phyloP scores from a whole-genome alignment of 2,888 invertebrate genomes.

The Ernsta delagoae region DNA sequence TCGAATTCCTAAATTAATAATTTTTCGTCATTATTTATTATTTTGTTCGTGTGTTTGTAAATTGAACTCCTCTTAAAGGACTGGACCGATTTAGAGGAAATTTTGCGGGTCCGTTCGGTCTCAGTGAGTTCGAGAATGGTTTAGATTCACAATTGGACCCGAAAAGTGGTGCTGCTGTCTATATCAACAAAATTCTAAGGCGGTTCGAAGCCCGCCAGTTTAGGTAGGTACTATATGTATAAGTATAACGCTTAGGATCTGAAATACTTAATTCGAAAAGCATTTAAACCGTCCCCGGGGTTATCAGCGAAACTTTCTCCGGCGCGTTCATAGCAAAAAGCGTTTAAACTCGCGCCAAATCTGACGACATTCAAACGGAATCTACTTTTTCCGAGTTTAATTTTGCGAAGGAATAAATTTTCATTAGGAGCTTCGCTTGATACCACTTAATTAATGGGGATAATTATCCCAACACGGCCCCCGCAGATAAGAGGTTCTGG shows the following conservation, averaged over 20 bases:
- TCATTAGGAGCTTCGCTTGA: slow-evolving; percentile 67
- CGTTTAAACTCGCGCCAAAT: slow-evolving; percentile 39
- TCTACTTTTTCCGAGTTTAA: slow-evolving; percentile 61
- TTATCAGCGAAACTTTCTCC: slow-evolving; percentile 32
- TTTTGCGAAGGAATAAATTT: slow-evolving; percentile 74
- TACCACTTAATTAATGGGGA: slow-evolving; percentile 71
- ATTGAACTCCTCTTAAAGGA: too few relatives aligned
- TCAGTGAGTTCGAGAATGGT: too few relatives aligned
- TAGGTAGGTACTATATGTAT: too few relatives aligned
- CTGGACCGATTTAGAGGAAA: too few relatives aligned
- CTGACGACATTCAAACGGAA: slow-evolving; percentile 45
- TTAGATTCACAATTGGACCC: too few relatives aligned
- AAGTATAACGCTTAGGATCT: background rate
- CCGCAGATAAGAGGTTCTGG: slow-evolving; percentile 32
- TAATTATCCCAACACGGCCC: slow-evolving; percentile 58
- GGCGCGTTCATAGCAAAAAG: slow-evolving; percentile 29
- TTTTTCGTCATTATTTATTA: too few relatives aligned
- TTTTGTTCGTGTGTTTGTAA: too few relatives aligned
- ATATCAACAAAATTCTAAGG: too few relatives aligned
- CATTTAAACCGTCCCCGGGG: slow-evolving; percentile 15
- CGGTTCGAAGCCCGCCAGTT: too few relatives aligned
- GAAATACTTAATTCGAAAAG: slow-evolving; percentile 14
- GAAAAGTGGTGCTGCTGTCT: too few relatives aligned
- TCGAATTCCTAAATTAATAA: too few relatives aligned
- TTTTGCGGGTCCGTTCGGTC: too few relatives aligned